Percentiles rank a stretch among this genome's conserved stretches.
phyloP scores from a whole-genome alignment of 2,797 vertebrate genomes.

The Myotis daubentonii region DNA sequence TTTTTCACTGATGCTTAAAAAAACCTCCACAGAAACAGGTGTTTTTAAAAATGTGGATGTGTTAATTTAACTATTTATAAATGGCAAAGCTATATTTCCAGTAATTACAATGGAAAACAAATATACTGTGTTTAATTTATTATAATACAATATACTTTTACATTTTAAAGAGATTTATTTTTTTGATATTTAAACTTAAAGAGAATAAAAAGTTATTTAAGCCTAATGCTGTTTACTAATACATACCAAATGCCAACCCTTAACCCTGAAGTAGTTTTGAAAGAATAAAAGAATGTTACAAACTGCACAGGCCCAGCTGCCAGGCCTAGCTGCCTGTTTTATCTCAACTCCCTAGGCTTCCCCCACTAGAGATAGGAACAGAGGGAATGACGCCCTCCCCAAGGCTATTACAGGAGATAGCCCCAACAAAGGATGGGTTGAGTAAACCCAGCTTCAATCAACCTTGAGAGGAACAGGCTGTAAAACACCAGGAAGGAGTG shows the following conservation, averaged over 20 bases:
- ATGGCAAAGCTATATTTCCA: slow-evolving; percentile 53
- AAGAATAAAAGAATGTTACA: too few relatives aligned
- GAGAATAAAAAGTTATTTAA: background rate
- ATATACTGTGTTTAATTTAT: slow-evolving; percentile 60
- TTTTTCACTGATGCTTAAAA: slow-evolving; percentile 44
- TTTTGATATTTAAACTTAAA: background rate
- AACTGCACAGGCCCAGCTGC: too few relatives aligned
- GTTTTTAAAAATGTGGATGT: slow-evolving; percentile 15
- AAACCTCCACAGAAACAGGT: slow-evolving; percentile 1
- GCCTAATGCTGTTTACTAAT: background rate
- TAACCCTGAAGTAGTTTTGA: background rate
- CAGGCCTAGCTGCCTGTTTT: too few relatives aligned
- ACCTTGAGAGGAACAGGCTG: too few relatives aligned
- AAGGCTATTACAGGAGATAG: too few relatives aligned
- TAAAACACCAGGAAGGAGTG: too few relatives aligned
- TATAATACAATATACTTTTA: background rate
- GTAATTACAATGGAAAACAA: slow-evolving; percentile 66
- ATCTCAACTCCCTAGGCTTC: too few relatives aligned
- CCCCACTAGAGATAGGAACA: too few relatives aligned
- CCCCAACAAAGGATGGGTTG: too few relatives aligned
- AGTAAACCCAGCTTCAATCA: too few relatives aligned
- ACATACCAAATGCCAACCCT: background rate
- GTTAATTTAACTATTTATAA: slow-evolving; percentile 65
- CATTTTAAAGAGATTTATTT: background rate
- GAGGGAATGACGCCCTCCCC: too few relatives aligned